phyloP scores from a whole-genome alignment of 2,888 invertebrate genomes.

The Thelaira solivaga region DNA sequence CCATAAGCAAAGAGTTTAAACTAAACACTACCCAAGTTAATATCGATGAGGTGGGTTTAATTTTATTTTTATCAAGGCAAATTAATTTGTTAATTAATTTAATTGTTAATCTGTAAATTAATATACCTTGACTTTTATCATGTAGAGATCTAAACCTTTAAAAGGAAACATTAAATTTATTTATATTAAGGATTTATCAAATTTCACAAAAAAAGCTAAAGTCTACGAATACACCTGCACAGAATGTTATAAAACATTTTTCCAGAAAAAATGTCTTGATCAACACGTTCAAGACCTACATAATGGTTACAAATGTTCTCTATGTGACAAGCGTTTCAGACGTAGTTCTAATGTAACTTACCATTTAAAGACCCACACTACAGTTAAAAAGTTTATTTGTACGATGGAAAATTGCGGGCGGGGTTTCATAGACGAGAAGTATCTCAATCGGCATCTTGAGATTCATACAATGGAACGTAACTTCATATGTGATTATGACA shows the following conservation, averaged over 20 bases:
- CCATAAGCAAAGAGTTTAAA: no score
- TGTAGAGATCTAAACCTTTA: no score
- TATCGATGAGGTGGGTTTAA: background rate
- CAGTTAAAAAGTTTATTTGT: slow-evolving; percentile 67
- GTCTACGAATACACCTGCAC: slow-evolving; percentile 31
- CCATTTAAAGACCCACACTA: slow-evolving; percentile 68
- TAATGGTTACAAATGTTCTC: slow-evolving; percentile 52
- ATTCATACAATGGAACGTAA: slow-evolving; percentile 67
- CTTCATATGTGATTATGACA: slow-evolving; percentile 66
- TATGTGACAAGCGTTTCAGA: slow-evolving; percentile 65
- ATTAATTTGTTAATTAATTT: no score
- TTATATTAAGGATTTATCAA: background rate
- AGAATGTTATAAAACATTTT: slow-evolving; percentile 41
- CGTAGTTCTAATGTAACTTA: slow-evolving; percentile 35
- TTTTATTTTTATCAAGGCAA: no score
- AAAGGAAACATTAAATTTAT: no score
- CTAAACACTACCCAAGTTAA: background rate
- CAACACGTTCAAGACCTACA: slow-evolving; percentile 47
- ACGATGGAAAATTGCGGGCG: slow-evolving; percentile 68
- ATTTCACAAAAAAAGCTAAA: background rate
- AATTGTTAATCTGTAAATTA: no score
- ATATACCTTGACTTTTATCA: no score
- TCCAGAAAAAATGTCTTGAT: slow-evolving; percentile 35
- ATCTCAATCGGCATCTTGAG: slow-evolving; percentile 66
- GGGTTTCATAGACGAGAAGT: slow-evolving; percentile 66